Base-by-base conservation (phyloP, 2,113 vertebrate genomes). In the Cnemophilus loriae region DNA sequence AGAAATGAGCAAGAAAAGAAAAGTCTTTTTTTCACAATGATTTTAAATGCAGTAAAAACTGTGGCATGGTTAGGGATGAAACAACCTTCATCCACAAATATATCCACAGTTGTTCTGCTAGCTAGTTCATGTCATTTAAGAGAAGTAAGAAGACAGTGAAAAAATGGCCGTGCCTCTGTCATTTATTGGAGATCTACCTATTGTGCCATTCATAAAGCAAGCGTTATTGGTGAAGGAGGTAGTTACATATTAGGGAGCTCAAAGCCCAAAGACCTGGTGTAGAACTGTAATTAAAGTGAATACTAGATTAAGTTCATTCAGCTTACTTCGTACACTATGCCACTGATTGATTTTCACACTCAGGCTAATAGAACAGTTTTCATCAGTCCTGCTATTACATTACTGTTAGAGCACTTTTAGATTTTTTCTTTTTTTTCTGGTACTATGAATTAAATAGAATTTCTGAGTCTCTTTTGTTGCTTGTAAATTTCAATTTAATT, bases 401-500 rank as follows among this genome's bases (percentile, higher is more conserved):
- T 97, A 85, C 69, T 73, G 44, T 94, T 97, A 73, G 22, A 95
- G 46, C 33, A 19, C 71, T 83, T 69, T 87, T 59, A 71, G 32
- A 3, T 69, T 69, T 79, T 79, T 55, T 23, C 83, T 87, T 90
- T 88, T 80, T 57, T 8, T 83, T 55, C 71, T 49, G 42, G 27
- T 95, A 82, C 84, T 93, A 68, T 13, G 20, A 8, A 89, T 96
- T 93, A 95, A 96, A 97, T 96, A 96, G 91, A 95, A 87, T 93
- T 93, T 97, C 93, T 90, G 35, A 84, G 57, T 79, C 44, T 94
- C 77, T 92, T 96, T 96, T 98, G 80, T 95, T 95, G 64, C 83
- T 97, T 28, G 6, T 94, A 84, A 97, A 94, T 68, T 95, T 96
- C 82, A 55, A 78, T 95, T 84, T 93, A 95, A 96, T 96, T 95